phyloP scores from a whole-genome alignment of 1,140 invertebrate genomes.

The Stenopsyche tienmushanensis region DNA sequence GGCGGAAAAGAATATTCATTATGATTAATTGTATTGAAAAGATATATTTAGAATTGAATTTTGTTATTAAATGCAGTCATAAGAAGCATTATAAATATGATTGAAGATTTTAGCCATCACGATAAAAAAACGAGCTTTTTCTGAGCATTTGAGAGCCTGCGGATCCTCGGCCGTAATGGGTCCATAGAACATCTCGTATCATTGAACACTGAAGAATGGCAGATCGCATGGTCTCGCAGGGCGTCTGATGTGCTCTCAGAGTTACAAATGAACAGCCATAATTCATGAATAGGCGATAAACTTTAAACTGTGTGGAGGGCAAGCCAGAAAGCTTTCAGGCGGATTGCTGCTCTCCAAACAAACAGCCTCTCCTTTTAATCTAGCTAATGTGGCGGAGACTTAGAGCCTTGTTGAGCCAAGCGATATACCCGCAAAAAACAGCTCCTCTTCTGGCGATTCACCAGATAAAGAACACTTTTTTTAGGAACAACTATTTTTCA shows the following conservation, averaged over 20 bases:
- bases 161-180: background rate
- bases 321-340: conserved; percentile 32
- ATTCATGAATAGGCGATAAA: conserved; percentile 41
- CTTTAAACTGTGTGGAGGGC: conserved; percentile 35
- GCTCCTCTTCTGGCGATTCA: conserved; percentile 14
- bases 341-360: conserved; percentile 26
- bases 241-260: conserved; percentile 1
- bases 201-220: background rate
- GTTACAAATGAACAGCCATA: conserved; percentile 38
- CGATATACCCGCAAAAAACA: background rate
- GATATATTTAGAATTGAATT: too few relatives aligned
- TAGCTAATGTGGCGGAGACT: conserved; percentile 40
- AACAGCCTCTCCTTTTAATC: conserved; percentile 38
- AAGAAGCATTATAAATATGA: too few relatives aligned
- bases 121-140: background rate
- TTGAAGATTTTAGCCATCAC: too few relatives aligned
- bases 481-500: background rate
- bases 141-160: background rate
- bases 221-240: background rate
- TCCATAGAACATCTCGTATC: background rate
- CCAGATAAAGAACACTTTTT: conserved; percentile 13
- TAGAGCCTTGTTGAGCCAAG: conserved; percentile 20
- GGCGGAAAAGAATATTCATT: too few relatives aligned
- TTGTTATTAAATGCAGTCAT: too few relatives aligned
- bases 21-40: too few relatives aligned